These are phyloP conservation scores for Heterochromis multidens DNA, from an alignment of 2,113 vertebrate genomes.

Conservation along the genomic window DNA sequence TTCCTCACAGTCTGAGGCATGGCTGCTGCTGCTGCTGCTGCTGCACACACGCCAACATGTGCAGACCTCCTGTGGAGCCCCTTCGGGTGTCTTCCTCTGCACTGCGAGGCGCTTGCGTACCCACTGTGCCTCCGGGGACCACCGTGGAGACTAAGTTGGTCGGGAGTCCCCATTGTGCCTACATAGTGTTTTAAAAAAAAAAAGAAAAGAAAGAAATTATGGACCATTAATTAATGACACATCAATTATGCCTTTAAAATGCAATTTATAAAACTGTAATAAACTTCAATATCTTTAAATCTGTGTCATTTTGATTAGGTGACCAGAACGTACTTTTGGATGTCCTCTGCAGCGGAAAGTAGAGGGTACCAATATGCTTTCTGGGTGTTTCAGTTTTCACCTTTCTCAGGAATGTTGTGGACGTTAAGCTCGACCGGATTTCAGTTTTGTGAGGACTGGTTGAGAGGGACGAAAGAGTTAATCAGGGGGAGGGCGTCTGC, in stretches of 20 bases:
- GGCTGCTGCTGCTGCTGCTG: neutral
- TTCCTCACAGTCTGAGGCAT: neutral
- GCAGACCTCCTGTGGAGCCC: constrained; percentile 31
- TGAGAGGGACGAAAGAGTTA: constrained; percentile 69
- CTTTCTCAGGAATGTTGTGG: neutral
- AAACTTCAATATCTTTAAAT: neutral
- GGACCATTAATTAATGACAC: neutral
- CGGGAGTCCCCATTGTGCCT: neutral
- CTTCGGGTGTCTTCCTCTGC: constrained; percentile 25
- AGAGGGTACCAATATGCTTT: neutral
- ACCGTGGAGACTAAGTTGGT: neutral
- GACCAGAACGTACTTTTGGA: neutral
- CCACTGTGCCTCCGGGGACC: constrained; percentile 18
- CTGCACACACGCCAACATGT: constrained; percentile 1
- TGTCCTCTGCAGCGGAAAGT: neutral
- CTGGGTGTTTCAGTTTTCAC: neutral
- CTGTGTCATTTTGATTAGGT: neutral
- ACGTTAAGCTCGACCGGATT: neutral
- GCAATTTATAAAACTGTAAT: neutral
- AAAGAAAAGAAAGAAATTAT: too few relatives aligned
- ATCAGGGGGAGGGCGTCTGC: constrained; percentile 66
- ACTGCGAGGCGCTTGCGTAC: neutral
- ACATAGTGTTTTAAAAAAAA: too few relatives aligned
- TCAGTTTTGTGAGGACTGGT: neutral
- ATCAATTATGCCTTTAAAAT: neutral